phyloP scores from a whole-genome alignment of 1,140 invertebrate species.

The Apolygus lucorum region DNA sequence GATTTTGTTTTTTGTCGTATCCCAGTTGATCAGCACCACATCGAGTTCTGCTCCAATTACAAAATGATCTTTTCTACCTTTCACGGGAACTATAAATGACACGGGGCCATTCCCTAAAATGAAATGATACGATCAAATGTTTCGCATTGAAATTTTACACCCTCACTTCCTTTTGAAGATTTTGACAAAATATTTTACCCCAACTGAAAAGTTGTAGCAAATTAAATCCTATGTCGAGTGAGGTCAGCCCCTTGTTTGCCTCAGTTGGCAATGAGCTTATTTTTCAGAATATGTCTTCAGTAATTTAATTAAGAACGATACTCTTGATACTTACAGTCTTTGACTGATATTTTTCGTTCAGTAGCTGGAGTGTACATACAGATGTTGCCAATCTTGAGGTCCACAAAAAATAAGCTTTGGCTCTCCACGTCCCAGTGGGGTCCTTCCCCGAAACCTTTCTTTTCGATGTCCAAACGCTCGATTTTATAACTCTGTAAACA shows the following conservation, averaged over 20 bases:
- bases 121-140: too few relatives aligned
- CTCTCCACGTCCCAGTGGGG: conserved; percentile 43
- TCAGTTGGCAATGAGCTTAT: too few relatives aligned
- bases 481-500: too few relatives aligned
- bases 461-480: too few relatives aligned
- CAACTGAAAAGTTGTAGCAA: too few relatives aligned
- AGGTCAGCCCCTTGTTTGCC: too few relatives aligned
- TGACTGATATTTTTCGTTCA: conserved; percentile 30
- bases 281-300: too few relatives aligned
- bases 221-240: too few relatives aligned
- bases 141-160: too few relatives aligned
- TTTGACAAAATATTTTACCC: too few relatives aligned
- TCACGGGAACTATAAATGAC: conserved; percentile 31
- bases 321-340: not conserved
- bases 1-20: conserved; percentile 29
- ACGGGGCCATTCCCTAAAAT: conserved; percentile 2
- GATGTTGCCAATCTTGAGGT: conserved; percentile 39
- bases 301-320: too few relatives aligned
- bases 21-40: conserved; percentile 35
- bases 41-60: conserved; percentile 27
- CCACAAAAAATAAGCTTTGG: conserved; percentile 42
- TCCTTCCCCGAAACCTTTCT: conserved; percentile 40
- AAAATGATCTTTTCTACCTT: conserved; percentile 28
- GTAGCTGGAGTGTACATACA: conserved; percentile 38
- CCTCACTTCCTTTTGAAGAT: too few relatives aligned